Percentiles rank a stretch among this genome's conserved stretches.
phyloP scores from a whole-genome alignment of 1,140 invertebrate species.

The Mya arenaria region DNA sequence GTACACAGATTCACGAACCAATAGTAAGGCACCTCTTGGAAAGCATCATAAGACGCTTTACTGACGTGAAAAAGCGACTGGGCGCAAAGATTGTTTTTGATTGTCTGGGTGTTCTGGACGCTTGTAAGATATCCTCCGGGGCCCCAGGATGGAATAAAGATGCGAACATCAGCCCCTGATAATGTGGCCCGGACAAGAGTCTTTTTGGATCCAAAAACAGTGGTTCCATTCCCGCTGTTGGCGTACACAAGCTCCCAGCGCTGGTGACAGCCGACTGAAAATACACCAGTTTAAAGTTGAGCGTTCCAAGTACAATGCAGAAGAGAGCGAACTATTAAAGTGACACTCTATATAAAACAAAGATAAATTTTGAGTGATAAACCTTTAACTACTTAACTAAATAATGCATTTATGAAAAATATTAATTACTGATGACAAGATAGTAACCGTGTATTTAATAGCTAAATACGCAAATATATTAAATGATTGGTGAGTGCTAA shows the following conservation, averaged over 20 bases:
- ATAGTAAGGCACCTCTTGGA: conserved; percentile 43
- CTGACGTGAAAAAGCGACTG: conserved; percentile 47
- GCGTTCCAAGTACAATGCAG: no score
- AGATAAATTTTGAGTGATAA: no score
- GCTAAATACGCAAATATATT: no score
- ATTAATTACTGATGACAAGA: no score
- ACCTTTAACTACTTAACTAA: no score
- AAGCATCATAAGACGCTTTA: conserved; percentile 43
- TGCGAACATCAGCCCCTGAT: conserved; percentile 33
- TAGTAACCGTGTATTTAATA: no score
- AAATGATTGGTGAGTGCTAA: no score
- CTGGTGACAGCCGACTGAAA: conserved; percentile 41
- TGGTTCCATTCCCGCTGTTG: conserved; percentile 42
- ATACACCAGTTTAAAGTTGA: no score
- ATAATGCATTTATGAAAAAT: no score
- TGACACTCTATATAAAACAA: no score
- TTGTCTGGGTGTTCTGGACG: conserved; percentile 53
- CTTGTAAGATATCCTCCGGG: conserved; percentile 51
- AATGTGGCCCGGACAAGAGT: conserved; percentile 32
- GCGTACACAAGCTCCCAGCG: conserved; percentile 35
- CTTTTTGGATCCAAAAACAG: conserved; percentile 33
- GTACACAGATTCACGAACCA: conserved; percentile 51
- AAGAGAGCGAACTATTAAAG: no score
- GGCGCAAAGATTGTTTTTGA: conserved; percentile 43
- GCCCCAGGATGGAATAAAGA: conserved; percentile 51